phyloP scores from a whole-genome alignment of 2,888 invertebrate genomes.

The Cabera pusaria region DNA sequence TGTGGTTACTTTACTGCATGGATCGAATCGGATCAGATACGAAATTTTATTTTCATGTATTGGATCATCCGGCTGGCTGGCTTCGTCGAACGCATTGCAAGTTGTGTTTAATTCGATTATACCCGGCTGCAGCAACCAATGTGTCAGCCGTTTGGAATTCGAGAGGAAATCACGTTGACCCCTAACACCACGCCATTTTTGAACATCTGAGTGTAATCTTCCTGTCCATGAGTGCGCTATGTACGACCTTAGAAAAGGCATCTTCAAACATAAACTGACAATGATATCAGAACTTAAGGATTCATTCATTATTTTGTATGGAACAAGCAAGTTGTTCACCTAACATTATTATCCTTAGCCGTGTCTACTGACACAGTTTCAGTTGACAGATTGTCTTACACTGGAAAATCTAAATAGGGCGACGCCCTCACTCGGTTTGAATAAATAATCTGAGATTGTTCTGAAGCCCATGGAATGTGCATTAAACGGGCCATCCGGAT shows the following conservation, averaged over 20 bases:
- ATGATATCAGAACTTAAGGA: constrained; percentile 47
- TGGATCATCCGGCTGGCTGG: constrained; percentile 63
- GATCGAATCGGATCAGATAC: constrained; percentile 44
- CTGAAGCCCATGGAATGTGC: constrained; percentile 70
- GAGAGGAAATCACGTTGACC: constrained; percentile 77
- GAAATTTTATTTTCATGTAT: constrained; percentile 61
- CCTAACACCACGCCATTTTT: constrained; percentile 70
- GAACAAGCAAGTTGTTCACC: constrained; percentile 53
- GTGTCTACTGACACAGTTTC: constrained; percentile 63
- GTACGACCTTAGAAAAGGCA: constrained; percentile 20
- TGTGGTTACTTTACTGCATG: constrained; percentile 50
- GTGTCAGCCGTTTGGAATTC: constrained; percentile 75
- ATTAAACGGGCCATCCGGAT: constrained; percentile 79
- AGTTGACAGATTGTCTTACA: constrained; percentile 52
- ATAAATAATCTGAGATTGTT: constrained; percentile 59
- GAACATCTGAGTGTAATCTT: constrained; percentile 59
- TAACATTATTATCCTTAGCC: constrained; percentile 54
- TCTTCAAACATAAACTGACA: constrained; percentile 35
- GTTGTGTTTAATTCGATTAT: constrained; percentile 68
- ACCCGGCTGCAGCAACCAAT: constrained; percentile 56
- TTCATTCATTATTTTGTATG: constrained; percentile 40
- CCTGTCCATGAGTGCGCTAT: constrained; percentile 45
- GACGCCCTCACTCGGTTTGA: constrained; percentile 49
- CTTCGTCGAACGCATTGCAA: constrained; percentile 64
- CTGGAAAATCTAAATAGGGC: constrained; percentile 54